Conservation (phyloP, 2,888 invertebrate species). For the Cephus pygmeus region DNA sequence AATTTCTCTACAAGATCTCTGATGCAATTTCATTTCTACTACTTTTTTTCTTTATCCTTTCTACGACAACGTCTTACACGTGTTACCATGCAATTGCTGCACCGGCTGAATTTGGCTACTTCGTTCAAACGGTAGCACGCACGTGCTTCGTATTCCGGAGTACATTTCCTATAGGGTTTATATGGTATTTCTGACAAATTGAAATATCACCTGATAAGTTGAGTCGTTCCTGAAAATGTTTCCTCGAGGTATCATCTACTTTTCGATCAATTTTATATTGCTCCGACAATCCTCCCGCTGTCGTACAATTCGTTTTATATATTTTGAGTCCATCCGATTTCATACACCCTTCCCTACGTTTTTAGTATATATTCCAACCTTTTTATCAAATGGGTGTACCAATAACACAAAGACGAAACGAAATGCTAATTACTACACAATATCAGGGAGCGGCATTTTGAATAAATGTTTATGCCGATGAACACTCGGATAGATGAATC, state of each 20-base stretch:
- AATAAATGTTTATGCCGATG: no score
- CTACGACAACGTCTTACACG: background rate
- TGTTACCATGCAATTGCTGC: background rate
- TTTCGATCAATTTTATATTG: background rate
- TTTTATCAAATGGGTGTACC: no score
- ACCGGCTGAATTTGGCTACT: background rate
- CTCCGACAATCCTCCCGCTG: background rate
- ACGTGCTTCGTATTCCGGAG: background rate
- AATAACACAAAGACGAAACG: no score
- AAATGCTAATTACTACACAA: no score
- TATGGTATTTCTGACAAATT: background rate
- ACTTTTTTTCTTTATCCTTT: background rate
- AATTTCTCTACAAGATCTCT: background rate
- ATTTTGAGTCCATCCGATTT: background rate
- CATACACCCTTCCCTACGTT: no score
- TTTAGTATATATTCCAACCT: no score
- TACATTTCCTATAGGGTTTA: no score
- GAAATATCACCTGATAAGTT: background rate
- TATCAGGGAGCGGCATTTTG: no score
- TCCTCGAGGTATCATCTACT: background rate
- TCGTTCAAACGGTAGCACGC: background rate
- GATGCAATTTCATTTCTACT: background rate
- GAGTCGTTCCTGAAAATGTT: background rate
- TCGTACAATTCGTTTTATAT: no score
- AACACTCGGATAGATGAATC: no score